Evolutionary conservation across 2,797 vertebrate genomes (phyloP).

Genomic region (Malurus splendens): DNA sequence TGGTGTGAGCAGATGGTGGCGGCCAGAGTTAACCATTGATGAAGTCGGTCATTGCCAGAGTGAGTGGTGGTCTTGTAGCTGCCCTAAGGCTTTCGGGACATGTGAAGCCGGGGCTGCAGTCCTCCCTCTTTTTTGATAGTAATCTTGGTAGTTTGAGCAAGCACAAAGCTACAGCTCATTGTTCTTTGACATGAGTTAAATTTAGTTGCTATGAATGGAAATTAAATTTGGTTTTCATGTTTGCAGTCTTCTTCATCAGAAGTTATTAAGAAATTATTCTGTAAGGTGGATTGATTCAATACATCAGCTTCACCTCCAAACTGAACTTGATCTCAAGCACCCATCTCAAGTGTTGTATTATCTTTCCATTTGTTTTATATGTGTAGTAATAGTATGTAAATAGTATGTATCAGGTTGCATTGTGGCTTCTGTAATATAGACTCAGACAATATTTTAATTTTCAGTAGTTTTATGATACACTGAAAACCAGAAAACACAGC

Average conservation of each 20-base stretch:
- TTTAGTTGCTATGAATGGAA: background rate
- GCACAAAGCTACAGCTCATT: background rate
- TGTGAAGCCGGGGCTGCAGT: background rate
- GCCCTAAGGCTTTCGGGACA: background rate
- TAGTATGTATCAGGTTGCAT: background rate
- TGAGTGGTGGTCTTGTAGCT: background rate
- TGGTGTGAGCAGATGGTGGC: background rate
- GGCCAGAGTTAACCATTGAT: background rate
- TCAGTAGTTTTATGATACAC: background rate
- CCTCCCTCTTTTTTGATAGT: background rate
- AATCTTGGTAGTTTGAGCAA: background rate
- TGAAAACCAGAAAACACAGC: background rate
- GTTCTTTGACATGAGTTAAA: background rate
- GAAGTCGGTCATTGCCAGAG: background rate
- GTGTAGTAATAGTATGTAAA: background rate
- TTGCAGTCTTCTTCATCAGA: background rate
- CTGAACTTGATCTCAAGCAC: background rate
- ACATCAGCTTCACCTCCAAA: fast-evolving
- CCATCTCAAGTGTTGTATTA: background rate
- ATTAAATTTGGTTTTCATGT: background rate
- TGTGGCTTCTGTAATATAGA: background rate
- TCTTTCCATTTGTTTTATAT: background rate
- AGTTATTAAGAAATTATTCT: background rate
- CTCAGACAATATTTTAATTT: background rate
- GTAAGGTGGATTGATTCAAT: fast-evolving